phyloP scores from a whole-genome alignment of 2,797 vertebrate species.

The Moxostoma hubbsi region DNA sequence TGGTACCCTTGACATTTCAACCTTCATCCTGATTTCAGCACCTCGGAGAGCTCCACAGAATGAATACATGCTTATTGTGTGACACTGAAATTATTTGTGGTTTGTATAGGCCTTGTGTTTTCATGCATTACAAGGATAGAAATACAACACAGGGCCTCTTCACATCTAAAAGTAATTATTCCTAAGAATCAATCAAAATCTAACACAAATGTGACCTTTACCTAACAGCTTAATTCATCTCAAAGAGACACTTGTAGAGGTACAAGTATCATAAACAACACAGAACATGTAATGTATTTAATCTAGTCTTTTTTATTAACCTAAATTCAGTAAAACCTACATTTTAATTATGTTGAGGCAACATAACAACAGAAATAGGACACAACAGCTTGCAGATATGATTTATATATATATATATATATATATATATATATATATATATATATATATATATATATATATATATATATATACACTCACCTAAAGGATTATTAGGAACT shows the following conservation, averaged over 20 bases:
- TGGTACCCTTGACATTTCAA: slow-evolving; percentile 40
- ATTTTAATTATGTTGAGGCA: no score
- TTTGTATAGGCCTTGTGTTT: slow-evolving; percentile 30
- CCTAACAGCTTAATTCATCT: slow-evolving; percentile 16
- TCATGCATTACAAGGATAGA: slow-evolving; percentile 5
- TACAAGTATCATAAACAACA: neutral
- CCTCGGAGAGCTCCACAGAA: slow-evolving; percentile 32
- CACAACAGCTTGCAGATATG: no score
- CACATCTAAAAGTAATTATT: slow-evolving; percentile 12
- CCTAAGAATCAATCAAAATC: slow-evolving; percentile 14
- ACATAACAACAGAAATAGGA: no score
- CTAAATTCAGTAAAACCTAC: no score
- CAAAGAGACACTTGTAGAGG: neutral
- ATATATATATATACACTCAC: no score
- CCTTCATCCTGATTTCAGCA: slow-evolving; percentile 35
- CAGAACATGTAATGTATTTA: neutral
- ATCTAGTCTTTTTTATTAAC: no score
- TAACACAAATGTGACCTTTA: slow-evolving; percentile 8
- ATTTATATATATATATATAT: no score
- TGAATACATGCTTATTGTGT: slow-evolving; percentile 10
- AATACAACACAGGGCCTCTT: neutral
- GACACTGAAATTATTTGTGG: slow-evolving; percentile 28
- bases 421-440: no score
- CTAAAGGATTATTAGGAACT: no score
- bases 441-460: no score